A percentile compares a stretch with the other conserved stretches of the same genome.
phyloP scores from a whole-genome alignment of 2,113 vertebrate genomes.

The Meles meles region DNA sequence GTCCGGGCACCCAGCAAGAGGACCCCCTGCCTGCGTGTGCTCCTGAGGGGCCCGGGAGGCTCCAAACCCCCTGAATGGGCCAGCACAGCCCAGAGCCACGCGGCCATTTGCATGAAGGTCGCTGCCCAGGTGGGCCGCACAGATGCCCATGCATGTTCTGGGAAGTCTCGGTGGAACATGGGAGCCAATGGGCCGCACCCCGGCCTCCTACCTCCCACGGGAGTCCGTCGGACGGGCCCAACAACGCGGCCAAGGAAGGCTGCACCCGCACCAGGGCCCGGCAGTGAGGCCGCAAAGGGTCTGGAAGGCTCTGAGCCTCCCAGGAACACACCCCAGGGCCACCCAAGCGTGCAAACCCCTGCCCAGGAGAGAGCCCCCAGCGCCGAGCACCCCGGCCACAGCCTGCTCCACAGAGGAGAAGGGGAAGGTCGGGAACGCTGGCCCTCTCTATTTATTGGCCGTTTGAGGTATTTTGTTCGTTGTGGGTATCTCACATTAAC shows the following conservation, averaged over 20 bases:
- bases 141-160: accelerated
- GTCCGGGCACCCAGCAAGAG: not conserved
- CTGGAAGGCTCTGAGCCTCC: not conserved
- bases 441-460: not conserved
- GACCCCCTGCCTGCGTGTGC: not conserved
- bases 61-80: not conserved
- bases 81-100: accelerated
- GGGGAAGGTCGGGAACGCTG: accelerated
- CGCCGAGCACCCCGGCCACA: accelerated
- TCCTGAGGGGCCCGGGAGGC: not conserved
- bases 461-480: accelerated
- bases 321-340: accelerated
- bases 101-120: accelerated
- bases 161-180: accelerated
- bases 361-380: not conserved
- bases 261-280: no score
- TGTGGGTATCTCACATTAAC: accelerated
- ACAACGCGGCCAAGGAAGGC: no score
- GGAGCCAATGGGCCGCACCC: not conserved
- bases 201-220: not conserved
- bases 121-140: accelerated
- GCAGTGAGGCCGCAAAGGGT: not conserved
- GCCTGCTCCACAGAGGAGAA: accelerated
- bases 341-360: accelerated
- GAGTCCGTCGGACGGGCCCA: not conserved